Evolutionary conservation across 1,140 invertebrate genomes (phyloP).

Genomic region (Helicoverpa zea): DNA sequence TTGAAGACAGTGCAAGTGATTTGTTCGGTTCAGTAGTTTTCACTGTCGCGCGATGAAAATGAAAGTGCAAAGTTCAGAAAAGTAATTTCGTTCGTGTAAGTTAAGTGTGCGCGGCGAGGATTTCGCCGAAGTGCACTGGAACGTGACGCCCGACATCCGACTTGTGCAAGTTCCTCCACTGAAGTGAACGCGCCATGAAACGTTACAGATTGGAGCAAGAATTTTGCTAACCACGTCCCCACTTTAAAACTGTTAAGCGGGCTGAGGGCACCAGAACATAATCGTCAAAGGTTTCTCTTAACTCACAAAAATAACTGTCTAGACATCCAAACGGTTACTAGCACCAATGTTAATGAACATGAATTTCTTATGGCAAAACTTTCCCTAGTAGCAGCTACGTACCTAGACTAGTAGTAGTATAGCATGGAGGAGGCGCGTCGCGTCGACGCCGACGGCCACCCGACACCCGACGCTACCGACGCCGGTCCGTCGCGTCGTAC

Average conservation of each 20-base stretch:
- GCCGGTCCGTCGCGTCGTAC: constrained; percentile 55
- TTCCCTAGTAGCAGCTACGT: constrained; percentile 19
- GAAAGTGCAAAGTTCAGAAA: constrained; percentile 62
- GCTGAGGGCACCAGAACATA: background rate
- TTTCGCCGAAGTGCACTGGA: constrained; percentile 68
- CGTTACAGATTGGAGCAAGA: constrained; percentile 22
- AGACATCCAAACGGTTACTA: constrained; percentile 23
- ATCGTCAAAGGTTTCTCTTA: background rate
- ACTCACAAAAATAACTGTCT: constrained; percentile 31
- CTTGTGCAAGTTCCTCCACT: constrained; percentile 67
- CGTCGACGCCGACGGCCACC: constrained; percentile 50
- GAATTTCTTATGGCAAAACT: constrained; percentile 33
- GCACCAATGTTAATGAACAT: constrained; percentile 22
- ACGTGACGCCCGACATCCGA: constrained; percentile 66
- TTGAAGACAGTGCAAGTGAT: constrained; percentile 21
- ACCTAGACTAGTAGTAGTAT: constrained; percentile 4
- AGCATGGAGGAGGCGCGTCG: constrained; percentile 50
- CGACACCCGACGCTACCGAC: constrained; percentile 21
- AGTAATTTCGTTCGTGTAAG: constrained; percentile 47
- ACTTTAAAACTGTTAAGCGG: background rate
- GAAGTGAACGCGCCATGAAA: constrained; percentile 51
- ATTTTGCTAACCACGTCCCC: background rate
- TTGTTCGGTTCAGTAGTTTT: constrained; percentile 39
- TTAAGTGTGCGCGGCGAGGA: constrained; percentile 53
- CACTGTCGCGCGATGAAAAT: constrained; percentile 53